Evolutionary conservation across 2,797 vertebrate species (phyloP).

Genomic region (Crocodylus rhombifer): DNA sequence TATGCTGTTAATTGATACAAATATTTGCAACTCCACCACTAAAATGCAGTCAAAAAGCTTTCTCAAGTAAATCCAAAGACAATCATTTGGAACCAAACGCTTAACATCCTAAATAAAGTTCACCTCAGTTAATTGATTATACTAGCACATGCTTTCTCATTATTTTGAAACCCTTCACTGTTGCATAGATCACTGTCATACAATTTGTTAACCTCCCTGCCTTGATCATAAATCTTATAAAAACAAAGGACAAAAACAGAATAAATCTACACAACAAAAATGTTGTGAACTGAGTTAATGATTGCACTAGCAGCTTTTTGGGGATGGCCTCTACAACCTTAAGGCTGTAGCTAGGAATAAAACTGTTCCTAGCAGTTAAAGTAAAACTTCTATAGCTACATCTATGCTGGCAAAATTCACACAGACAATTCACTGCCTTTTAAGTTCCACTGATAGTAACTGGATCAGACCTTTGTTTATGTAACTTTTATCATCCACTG

Average conservation of each 20-base stretch:
- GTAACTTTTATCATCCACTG: background rate
- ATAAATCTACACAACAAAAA: background rate
- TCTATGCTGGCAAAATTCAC: background rate
- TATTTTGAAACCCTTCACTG: background rate
- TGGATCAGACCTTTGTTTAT: background rate
- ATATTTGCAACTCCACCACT: background rate
- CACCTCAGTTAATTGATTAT: background rate
- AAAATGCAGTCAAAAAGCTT: background rate
- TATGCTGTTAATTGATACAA: background rate
- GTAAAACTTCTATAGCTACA: background rate
- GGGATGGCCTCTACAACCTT: background rate
- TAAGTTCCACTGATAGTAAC: background rate
- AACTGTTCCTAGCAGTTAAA: background rate
- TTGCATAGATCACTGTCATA: background rate
- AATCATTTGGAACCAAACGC: background rate
- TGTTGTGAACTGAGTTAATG: background rate
- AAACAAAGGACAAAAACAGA: background rate
- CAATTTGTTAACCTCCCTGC: background rate
- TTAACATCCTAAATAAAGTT: background rate
- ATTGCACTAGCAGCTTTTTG: rapidly evolving
- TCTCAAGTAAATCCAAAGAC: background rate
- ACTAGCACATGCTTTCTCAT: background rate
- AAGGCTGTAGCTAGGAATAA: background rate
- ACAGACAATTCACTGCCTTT: background rate
- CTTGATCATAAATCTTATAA: background rate